phyloP scores from a whole-genome alignment of 2,888 invertebrate species.

The Hetaerina titia region DNA sequence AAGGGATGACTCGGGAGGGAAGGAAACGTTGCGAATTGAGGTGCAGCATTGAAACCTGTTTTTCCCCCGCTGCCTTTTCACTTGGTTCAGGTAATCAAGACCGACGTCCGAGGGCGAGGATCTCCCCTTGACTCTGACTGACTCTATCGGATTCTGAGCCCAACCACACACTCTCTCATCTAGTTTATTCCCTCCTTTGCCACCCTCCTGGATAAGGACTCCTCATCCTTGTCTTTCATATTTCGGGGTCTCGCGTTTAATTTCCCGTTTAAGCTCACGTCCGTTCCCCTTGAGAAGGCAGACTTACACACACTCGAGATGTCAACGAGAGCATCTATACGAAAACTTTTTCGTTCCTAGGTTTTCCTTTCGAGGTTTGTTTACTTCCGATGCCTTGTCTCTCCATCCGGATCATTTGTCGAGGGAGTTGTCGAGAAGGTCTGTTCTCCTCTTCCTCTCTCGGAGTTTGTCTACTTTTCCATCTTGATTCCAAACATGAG shows the following conservation, averaged over 20 bases:
- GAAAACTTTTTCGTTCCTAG: background rate
- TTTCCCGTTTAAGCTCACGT: background rate
- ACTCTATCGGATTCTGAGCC: background rate
- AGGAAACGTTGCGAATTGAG: constrained; percentile 10
- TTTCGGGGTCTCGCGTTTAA: background rate
- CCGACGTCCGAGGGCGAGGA: background rate
- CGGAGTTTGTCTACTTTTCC: background rate
- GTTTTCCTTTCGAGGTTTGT: background rate
- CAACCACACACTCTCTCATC: background rate
- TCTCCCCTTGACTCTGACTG: background rate
- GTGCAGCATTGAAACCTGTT: constrained; percentile 5
- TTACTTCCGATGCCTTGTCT: background rate
- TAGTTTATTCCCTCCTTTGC: background rate
- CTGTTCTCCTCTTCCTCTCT: too few relatives aligned
- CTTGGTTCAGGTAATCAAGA: background rate
- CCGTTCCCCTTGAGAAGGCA: background rate
- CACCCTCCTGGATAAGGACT: background rate
- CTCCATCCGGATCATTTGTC: background rate
- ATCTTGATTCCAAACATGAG: background rate
- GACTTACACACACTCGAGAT: background rate
- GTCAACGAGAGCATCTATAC: background rate
- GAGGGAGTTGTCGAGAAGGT: background rate
- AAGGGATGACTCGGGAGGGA: background rate
- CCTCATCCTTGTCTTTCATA: background rate
- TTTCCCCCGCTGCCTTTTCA: background rate